Evolutionary conservation across 2,113 vertebrate genomes (phyloP).

Genomic region (Ictidomys tridecemlineatus): DNA sequence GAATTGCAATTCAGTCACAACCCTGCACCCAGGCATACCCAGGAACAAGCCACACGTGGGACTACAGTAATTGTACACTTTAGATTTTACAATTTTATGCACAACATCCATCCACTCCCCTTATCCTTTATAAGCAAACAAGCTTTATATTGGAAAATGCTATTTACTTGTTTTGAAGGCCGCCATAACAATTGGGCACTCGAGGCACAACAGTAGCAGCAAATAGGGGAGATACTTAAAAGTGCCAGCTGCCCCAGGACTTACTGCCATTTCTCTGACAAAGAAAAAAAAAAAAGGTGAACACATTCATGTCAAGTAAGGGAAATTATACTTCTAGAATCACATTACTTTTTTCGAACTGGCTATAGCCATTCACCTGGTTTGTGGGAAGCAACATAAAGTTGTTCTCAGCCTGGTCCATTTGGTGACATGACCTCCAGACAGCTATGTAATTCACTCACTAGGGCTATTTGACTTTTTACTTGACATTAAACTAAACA

Average conservation of each 20-base stretch:
- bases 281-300: conserved; percentile 13
- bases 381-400: conserved; percentile 70
- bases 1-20: neutral
- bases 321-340: neutral
- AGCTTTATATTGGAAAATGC: conserved; percentile 14
- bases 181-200: neutral
- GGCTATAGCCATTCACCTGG: conserved; percentile 44
- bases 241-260: neutral
- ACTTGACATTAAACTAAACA: conserved; percentile 80
- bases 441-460: conserved; percentile 73
- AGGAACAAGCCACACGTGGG: neutral
- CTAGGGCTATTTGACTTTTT: conserved; percentile 78
- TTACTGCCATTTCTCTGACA: neutral
- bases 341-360: neutral
- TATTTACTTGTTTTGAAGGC: conserved; percentile 40
- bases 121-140: neutral
- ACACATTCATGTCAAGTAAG: neutral
- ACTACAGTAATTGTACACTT: neutral
- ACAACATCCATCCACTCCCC: neutral
- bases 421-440: conserved; percentile 76
- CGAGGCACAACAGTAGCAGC: conserved; percentile 51
- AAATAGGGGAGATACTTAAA: neutral
- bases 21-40: neutral
- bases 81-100: neutral
- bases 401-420: conserved; percentile 49